Evolutionary conservation across 1,140 invertebrate species (phyloP).

Genomic region (Sipha flava): DNA sequence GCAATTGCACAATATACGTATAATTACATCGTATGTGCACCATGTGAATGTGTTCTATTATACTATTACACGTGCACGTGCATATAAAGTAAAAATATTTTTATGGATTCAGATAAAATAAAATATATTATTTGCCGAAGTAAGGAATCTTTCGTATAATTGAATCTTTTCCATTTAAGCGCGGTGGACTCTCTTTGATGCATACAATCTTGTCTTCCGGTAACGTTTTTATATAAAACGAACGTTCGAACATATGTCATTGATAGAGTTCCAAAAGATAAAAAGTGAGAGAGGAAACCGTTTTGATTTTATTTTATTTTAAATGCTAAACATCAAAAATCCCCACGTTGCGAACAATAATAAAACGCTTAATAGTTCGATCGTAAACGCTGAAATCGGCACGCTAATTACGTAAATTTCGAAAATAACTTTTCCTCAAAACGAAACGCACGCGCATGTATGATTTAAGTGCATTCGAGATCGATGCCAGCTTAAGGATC

Average conservation of each 20-base stretch:
- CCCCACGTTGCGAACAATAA: neutral
- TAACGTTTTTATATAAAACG: neutral
- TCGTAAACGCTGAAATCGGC: slow-evolving; percentile 2
- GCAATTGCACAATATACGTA: too few species aligned
- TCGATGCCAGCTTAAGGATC: too few species aligned
- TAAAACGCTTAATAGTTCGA: neutral
- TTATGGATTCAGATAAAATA: too few species aligned
- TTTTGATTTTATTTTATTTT: neutral
- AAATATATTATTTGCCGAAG: too few species aligned
- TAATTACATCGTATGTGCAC: too few species aligned
- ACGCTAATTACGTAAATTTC: neutral
- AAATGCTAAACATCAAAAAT: slow-evolving; percentile 12
- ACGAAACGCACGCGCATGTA: too few species aligned
- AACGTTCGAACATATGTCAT: neutral
- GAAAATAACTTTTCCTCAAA: neutral
- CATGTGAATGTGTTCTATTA: too few species aligned
- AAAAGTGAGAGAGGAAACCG: neutral
- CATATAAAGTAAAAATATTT: too few species aligned
- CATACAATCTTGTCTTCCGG: neutral
- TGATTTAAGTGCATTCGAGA: neutral
- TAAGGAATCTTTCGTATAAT: too few species aligned
- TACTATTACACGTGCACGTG: too few species aligned
- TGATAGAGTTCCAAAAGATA: neutral
- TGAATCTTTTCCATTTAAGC: neutral
- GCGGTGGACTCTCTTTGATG: too few species aligned